A percentile compares a stretch with the other conserved stretches of the same genome.
Evolutionary conservation across 35 echinoderm and acorn worm species (phyloP).

Genomic region (Amphiura filiformis): DNA sequence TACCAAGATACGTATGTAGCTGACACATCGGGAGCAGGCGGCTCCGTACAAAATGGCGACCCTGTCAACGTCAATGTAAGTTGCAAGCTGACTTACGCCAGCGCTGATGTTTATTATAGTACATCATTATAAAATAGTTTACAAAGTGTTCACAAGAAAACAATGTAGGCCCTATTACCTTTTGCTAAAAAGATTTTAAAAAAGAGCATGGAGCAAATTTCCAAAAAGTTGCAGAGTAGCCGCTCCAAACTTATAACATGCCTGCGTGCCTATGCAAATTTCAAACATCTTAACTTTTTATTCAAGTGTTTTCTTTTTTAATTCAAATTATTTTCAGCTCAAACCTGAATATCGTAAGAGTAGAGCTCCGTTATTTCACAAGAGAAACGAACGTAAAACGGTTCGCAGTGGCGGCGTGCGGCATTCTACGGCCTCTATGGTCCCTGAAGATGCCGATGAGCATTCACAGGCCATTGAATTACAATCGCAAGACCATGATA

Average conservation of each 20-base stretch:
- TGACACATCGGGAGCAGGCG: background rate
- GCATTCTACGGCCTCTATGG: background rate
- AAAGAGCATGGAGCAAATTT: too few species aligned
- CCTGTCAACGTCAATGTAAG: background rate
- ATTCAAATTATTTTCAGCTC: background rate
- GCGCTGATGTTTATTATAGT: too few species aligned
- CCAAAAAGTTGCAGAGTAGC: too few species aligned
- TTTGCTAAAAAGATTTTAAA: too few species aligned
- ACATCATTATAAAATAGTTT: too few species aligned
- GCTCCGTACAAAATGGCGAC: background rate
- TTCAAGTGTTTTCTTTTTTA: background rate
- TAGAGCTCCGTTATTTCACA: background rate
- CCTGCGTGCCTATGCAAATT: too few species aligned
- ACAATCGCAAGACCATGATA: background rate
- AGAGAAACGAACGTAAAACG: background rate
- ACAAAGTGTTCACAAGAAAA: too few species aligned
- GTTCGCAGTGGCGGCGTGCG: background rate
- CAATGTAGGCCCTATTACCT: too few species aligned
- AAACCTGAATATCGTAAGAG: background rate
- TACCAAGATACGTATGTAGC: slow-evolving; percentile 72
- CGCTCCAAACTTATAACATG: too few species aligned
- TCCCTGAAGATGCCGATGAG: background rate
- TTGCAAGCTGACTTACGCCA: too few species aligned
- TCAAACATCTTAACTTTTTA: background rate
- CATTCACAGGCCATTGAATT: background rate